Evolutionary conservation across 2,888 invertebrate species (phyloP).

Genomic region (Drosophila dives): DNA sequence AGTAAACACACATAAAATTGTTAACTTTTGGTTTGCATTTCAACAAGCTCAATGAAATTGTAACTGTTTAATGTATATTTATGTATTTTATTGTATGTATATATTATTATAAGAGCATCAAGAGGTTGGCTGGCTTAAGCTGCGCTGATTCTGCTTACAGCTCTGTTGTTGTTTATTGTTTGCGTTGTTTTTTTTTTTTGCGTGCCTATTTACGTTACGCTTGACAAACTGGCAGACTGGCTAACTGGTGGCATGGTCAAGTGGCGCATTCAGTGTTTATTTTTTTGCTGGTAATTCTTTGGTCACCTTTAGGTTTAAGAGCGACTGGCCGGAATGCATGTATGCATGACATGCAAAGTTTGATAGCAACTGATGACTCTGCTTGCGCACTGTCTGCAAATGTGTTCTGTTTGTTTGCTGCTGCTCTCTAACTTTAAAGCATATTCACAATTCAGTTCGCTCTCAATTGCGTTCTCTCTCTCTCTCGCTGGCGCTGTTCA

Average conservation of each 20-base stretch:
- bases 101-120: constrained; percentile 19
- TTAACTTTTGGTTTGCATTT: neutral
- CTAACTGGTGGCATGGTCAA: constrained; percentile 19
- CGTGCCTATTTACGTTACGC: constrained; percentile 66
- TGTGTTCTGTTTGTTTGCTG: neutral
- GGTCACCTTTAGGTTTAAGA: constrained; percentile 42
- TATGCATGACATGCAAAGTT: constrained; percentile 35
- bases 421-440: neutral
- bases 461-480: constrained; percentile 3
- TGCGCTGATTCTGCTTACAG: constrained; percentile 16
- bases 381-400: neutral
- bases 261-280: constrained; percentile 14
- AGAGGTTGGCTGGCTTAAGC: neutral
- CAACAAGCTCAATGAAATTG: neutral
- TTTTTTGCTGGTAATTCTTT: constrained; percentile 36
- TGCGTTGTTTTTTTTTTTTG: constrained; percentile 37
- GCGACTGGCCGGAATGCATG: constrained; percentile 23
- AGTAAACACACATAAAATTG: neutral
- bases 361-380: constrained; percentile 8
- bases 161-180: constrained; percentile 28
- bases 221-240: constrained; percentile 58
- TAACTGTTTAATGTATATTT: neutral
- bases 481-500: constrained; percentile 19
- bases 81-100: neutral
- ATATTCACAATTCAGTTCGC: neutral